Evolutionary conservation across 2,113 vertebrate species (phyloP).

Genomic region (Ia io): DNA sequence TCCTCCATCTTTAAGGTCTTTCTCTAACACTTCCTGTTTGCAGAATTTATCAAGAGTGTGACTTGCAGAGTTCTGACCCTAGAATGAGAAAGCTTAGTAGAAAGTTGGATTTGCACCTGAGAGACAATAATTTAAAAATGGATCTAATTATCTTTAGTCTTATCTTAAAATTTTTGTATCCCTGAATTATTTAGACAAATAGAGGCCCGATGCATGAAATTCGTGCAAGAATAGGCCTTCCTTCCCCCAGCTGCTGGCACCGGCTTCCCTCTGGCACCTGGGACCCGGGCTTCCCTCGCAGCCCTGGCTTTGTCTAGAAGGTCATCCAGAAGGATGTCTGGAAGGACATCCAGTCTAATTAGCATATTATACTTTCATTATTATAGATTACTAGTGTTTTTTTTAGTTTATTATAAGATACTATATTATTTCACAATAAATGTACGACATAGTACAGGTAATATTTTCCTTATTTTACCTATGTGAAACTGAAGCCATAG

Average conservation of each 20-base stretch:
- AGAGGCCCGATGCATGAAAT: too few species aligned
- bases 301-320: too few species aligned
- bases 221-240: too few species aligned
- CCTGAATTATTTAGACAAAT: neutral
- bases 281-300: too few species aligned
- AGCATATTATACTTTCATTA: too few species aligned
- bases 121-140: neutral
- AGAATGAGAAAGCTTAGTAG: neutral
- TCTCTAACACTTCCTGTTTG: neutral
- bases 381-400: neutral
- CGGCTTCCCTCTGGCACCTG: too few species aligned
- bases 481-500: neutral
- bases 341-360: too few species aligned
- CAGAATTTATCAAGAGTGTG: neutral
- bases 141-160: neutral
- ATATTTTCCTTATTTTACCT: neutral
- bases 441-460: neutral
- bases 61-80: neutral
- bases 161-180: neutral
- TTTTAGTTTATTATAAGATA: neutral
- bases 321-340: too few species aligned
- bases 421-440: neutral
- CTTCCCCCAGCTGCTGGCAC: too few species aligned
- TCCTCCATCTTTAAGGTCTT: neutral
- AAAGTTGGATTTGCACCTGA: neutral